Base-by-base conservation (phyloP, 2,113 vertebrate genomes). In the Phasianus colchicus region DNA sequence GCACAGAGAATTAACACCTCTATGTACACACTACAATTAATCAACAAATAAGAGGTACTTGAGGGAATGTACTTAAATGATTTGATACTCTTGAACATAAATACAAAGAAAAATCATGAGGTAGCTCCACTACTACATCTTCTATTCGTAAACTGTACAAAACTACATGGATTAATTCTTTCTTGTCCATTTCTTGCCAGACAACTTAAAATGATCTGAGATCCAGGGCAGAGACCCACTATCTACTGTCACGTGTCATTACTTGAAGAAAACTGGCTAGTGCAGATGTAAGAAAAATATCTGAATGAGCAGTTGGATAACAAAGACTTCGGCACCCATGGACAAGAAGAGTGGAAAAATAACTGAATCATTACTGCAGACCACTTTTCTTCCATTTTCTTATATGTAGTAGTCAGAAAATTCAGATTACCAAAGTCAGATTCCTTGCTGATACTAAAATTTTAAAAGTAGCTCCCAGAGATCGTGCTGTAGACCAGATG, bases 351-450 rank as follows among this genome's bases (percentile, higher is more conserved):
- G 6, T 4, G 25, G 52, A 38, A 8, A 58, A 3, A 16, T 4
- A 76, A 0, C 12, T 3, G 12, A 48, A n/a, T 21, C 60, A 45
- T 48, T 27, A 52, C 18, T 54, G 32, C 25, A 78, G 7, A 48
- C 3, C 11, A 22, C 34, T 32, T n/a, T 29, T 58, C 15, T 63
- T 47, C 29, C 47, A 24, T 15, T 29, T 45, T 21, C 55, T 27
- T 57, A 4, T 9, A 30, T 1, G 0, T 7, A 7, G 30, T 1
- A 61, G 45, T 0, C 1, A 2, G 20, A 36, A 83, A 88, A 64
- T 12, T 42, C 40, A 90, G 25, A 34, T 40, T 22, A n/a, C 5
- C 13, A 7, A 58, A 8, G 8, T 65, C 11, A 45, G 63, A 47
- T 36, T 47, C 58, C 58, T 76, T 6, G 1, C 2, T 65, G n/a